These are phyloP conservation scores for Smutsia gigantea DNA, from an alignment of 2,797 vertebrate species.

Conservation along the genomic window DNA sequence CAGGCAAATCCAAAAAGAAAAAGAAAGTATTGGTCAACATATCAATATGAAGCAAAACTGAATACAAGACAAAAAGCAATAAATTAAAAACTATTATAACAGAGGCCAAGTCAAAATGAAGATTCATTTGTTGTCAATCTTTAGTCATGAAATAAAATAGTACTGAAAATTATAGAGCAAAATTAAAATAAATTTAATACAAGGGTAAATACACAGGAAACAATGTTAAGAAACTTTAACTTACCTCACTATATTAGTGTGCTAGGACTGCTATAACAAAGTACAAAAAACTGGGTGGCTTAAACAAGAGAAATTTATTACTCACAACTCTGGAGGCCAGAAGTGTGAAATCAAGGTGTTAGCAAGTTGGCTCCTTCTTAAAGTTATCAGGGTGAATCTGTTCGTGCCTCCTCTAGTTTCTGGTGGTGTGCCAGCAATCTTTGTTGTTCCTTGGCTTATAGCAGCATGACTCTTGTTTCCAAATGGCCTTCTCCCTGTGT, in stretches of 20 bases:
- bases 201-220: not conserved
- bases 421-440: not conserved
- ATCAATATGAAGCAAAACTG: not conserved
- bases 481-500: not conserved
- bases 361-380: not conserved
- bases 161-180: not conserved
- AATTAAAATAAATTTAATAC: not conserved
- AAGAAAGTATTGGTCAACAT: not conserved
- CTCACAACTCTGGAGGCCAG: not conserved
- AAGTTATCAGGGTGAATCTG: not conserved
- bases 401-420: not conserved
- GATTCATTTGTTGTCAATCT: not conserved
- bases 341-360: not conserved
- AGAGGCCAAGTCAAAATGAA: slow-evolving; percentile 13
- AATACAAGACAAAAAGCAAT: not conserved
- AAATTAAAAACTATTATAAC: not conserved
- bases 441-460: not conserved
- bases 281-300: not conserved
- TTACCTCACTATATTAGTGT: not conserved
- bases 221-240: not conserved
- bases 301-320: not conserved
- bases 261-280: not conserved
- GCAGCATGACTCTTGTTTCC: not conserved
- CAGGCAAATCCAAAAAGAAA: not conserved
- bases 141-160: not conserved